phyloP scores from a whole-genome alignment of 2,888 invertebrate species.

The Cremastinae sp. region DNA sequence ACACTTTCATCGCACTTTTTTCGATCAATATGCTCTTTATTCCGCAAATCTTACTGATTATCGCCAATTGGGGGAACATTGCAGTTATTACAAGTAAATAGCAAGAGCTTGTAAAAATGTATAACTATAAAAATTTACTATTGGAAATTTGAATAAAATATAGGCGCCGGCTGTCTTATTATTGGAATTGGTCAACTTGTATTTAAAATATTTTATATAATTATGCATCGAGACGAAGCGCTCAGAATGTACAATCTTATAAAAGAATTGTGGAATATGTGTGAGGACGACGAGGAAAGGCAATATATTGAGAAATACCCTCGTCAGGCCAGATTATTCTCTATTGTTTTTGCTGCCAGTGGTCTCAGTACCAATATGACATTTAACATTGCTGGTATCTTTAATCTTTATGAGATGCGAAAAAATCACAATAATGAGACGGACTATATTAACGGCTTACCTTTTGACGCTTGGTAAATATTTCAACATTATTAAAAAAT shows the following conservation, averaged over 20 bases:
- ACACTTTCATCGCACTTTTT: too few species aligned
- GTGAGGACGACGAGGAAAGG: constrained; percentile 48
- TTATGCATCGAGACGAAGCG: constrained; percentile 34
- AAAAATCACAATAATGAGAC: constrained; percentile 37
- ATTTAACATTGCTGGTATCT: constrained; percentile 41
- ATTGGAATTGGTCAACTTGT: constrained; percentile 53
- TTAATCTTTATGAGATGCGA: constrained; percentile 26
- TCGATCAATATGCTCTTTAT: too few species aligned
- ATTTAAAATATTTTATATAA: constrained; percentile 63
- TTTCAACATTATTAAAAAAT: too few species aligned
- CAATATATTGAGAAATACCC: constrained; percentile 51
- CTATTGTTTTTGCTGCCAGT: constrained; percentile 48
- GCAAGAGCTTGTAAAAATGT: too few species aligned
- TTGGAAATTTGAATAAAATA: too few species aligned
- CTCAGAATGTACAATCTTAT: constrained; percentile 52
- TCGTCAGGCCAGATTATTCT: constrained; percentile 46
- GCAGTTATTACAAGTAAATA: too few species aligned
- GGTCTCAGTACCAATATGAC: constrained; percentile 49
- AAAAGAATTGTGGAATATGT: constrained; percentile 51
- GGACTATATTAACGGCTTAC: constrained; percentile 45
- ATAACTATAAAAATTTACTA: too few species aligned
- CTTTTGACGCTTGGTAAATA: constrained; percentile 62
- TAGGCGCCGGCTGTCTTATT: constrained; percentile 60
- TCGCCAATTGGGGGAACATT: too few species aligned
- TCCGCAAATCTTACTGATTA: too few species aligned